Percentiles rank a stretch among this genome's conserved stretches.
Conservation (phyloP, 2,797 vertebrate species). For the Gambelia wislizenii region DNA sequence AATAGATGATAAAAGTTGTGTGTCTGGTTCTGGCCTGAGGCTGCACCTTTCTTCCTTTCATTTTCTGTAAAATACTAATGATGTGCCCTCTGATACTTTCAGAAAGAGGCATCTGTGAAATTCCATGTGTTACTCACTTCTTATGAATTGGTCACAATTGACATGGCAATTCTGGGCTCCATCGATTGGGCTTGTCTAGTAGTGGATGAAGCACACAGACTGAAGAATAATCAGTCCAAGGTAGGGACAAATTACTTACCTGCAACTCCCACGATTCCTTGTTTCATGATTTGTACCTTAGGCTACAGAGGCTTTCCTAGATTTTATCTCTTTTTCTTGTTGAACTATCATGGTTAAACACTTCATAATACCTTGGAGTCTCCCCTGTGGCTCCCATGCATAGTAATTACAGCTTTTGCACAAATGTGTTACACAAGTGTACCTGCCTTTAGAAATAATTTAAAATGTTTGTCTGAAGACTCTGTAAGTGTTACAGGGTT, state of each 20-base stretch:
- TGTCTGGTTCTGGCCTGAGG: background rate
- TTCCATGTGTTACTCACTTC: constrained; percentile 97
- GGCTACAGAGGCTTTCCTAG: background rate
- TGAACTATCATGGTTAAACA: background rate
- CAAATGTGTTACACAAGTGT: background rate
- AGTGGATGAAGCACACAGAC: constrained; percentile 97
- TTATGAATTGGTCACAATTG: constrained; percentile 97
- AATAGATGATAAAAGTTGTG: background rate
- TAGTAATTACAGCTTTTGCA: background rate
- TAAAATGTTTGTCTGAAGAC: background rate
- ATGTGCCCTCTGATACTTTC: constrained; percentile 39
- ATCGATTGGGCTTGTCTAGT: constrained; percentile 98
- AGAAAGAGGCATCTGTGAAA: constrained; percentile 98
- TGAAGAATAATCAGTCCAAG: constrained; percentile 99
- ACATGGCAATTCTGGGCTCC: constrained; percentile 96
- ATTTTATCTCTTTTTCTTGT: background rate
- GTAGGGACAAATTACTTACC: constrained; percentile 70
- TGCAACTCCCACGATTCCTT: background rate
- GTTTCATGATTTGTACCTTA: background rate
- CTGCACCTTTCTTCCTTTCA: background rate
- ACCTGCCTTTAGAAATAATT: background rate
- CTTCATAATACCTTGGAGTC: background rate
- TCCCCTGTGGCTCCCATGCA: background rate
- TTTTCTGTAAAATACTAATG: constrained; percentile 5
- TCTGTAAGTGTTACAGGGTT: background rate